phyloP scores from a whole-genome alignment of 2,113 vertebrate genomes.

The Thunnus maccoyii region DNA sequence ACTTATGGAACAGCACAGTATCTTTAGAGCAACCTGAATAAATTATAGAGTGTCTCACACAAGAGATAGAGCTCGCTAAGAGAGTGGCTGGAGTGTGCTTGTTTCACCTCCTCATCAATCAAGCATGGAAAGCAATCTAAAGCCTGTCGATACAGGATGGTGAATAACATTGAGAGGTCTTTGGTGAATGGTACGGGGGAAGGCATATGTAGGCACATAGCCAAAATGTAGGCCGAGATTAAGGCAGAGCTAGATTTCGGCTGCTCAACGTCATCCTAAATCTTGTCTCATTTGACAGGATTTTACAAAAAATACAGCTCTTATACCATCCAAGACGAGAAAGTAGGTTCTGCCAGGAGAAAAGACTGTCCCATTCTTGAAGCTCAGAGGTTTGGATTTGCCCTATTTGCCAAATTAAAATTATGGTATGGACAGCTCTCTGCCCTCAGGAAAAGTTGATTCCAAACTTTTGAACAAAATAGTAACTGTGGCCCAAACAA shows the following conservation, averaged over 20 bases:
- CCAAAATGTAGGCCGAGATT: constrained; percentile 50
- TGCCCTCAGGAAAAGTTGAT: neutral
- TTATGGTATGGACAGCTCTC: neutral
- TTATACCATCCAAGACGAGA: constrained; percentile 8
- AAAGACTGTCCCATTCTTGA: neutral
- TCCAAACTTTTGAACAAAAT: neutral
- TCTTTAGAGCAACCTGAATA: constrained; percentile 65
- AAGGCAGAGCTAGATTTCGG: constrained; percentile 34
- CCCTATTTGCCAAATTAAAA: constrained; percentile 17
- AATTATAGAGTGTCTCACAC: constrained; percentile 62
- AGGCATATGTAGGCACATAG: constrained; percentile 26
- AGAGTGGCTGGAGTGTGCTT: constrained; percentile 55
- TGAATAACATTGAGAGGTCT: constrained; percentile 68
- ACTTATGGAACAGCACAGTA: constrained; percentile 56
- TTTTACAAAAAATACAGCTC: constrained; percentile 23
- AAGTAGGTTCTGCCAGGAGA: constrained; percentile 8
- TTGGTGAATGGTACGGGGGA: constrained; percentile 46
- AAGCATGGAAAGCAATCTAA: constrained; percentile 80
- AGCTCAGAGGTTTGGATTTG: neutral
- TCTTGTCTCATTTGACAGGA: constrained; percentile 40
- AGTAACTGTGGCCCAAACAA: neutral
- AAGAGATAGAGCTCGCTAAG: constrained; percentile 52
- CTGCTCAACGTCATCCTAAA: constrained; percentile 47
- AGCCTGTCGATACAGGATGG: constrained; percentile 75
- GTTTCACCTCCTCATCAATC: constrained; percentile 81